phyloP scores from a whole-genome alignment of 2,888 invertebrate genomes.

The Phortica okadai region DNA sequence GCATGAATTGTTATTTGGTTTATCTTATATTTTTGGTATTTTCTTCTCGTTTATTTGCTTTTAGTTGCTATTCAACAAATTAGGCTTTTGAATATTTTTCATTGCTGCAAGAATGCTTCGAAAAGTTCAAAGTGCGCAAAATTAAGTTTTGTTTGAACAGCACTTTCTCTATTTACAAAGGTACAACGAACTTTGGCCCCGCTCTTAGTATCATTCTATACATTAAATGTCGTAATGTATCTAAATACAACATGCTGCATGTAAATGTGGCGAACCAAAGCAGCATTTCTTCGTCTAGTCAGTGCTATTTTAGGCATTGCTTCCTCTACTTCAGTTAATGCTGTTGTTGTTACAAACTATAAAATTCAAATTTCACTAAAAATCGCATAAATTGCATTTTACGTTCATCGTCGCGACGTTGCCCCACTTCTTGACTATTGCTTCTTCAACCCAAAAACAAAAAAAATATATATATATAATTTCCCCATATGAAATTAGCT shows the following conservation, averaged over 20 bases:
- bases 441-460: slow-evolving; percentile 2
- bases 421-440: background rate
- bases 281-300: background rate
- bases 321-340: background rate
- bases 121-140: background rate
- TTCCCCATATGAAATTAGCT: slow-evolving; percentile 25
- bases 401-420: background rate
- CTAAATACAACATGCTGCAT: too few species aligned
- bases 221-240: background rate
- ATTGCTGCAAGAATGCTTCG: background rate
- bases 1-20: background rate
- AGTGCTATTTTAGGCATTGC: background rate
- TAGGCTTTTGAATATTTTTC: background rate
- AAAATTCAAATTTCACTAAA: slow-evolving; percentile 10
- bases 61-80: background rate
- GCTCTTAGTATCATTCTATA: background rate
- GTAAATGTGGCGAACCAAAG: background rate
- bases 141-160: background rate
- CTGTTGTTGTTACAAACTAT: background rate
- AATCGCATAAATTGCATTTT: slow-evolving; percentile 12
- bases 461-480: too few species aligned
- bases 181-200: slow-evolving; percentile 5
- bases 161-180: background rate
- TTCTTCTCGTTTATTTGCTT: background rate
- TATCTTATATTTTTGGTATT: background rate